Evolutionary conservation across 2,113 vertebrate genomes (phyloP), one percentile per base, ranked within the genome.

Genomic region (Helogale parvula): DNA sequence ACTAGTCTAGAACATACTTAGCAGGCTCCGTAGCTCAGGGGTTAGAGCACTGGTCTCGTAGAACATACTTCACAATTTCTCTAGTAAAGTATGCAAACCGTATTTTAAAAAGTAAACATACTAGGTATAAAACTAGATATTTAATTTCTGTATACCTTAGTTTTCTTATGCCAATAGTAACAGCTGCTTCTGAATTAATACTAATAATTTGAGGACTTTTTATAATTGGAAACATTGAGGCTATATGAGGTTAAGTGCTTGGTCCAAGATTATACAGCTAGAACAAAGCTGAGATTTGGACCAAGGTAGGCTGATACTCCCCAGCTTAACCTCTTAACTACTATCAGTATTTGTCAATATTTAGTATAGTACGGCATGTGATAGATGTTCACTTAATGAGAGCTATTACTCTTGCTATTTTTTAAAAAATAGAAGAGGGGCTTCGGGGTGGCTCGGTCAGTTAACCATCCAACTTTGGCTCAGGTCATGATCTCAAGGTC

Each of bases 31-130:
- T 41, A 41, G 41, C 41, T 41, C 41, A 41, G 41, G 41, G 41
- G 41, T 41, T 41, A 41, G 41, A 41, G 41, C 41, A 41, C 41
- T 41, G 41, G 41, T 41, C 41, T 41, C 41, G 41, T 41, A 41
- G 41, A 41, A 41, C 41, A 41, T 41, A 41, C 41, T 41, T 41
- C 21, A 50, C 88, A 88, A 94, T 88, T 90, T 94, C 41, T 96
- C 52, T 94, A 93, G 33, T 68, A 81, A 96, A 63, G 38, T 88
- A 33, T 96, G 31, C 77, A 25, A 81, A 80, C 17, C 11, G 35
- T 89, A 35, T 63, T 82, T 95, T 96, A 29, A 76, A 96, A 84
- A 93, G 57, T 65, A 79, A 95, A 85, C 25, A 74, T 47, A 54
- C 38, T 82, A 94, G 29, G 31, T 93, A 7, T 93, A 83, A 96